A percentile compares a stretch with the other conserved stretches of the same genome.
These are phyloP conservation scores for Pitangus sulphuratus DNA, from an alignment of 2,797 vertebrate species.

Conservation along the genomic window DNA sequence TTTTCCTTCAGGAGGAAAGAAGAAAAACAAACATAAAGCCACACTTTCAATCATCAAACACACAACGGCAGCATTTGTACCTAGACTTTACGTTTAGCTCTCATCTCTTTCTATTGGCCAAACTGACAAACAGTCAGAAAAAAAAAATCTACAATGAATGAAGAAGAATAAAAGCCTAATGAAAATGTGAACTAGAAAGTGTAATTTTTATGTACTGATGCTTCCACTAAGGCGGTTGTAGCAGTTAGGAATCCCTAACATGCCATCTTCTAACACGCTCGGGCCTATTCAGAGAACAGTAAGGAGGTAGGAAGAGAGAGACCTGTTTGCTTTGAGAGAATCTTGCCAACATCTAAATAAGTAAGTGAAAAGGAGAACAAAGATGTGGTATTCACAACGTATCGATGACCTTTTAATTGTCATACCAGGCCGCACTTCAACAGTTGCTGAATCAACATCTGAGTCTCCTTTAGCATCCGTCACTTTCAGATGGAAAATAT, in stretches of 20 bases:
- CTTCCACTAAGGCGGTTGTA: neutral
- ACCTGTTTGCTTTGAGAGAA: neutral
- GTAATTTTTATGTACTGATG: neutral
- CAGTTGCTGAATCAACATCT: slow-evolving; percentile 82
- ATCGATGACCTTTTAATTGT: slow-evolving; percentile 58
- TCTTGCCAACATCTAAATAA: neutral
- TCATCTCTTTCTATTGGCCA: neutral
- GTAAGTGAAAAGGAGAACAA: neutral
- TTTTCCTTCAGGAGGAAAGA: neutral
- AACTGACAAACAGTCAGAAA: neutral
- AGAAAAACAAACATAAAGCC: neutral
- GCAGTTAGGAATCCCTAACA: neutral
- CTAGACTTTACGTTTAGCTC: neutral
- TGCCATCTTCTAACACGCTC: neutral
- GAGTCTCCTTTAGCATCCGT: slow-evolving; percentile 81
- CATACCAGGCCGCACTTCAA: slow-evolving; percentile 91
- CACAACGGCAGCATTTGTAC: neutral
- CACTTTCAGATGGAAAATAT: slow-evolving; percentile 87
- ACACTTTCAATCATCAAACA: neutral
- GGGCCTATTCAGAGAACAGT: neutral
- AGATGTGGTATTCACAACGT: slow-evolving; percentile 11
- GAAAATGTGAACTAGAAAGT: neutral
- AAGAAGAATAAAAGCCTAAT: neutral
- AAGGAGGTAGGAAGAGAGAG: neutral
- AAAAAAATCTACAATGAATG: neutral